phyloP scores from a whole-genome alignment of 2,113 vertebrate genomes.

The Urocolius indicus region DNA sequence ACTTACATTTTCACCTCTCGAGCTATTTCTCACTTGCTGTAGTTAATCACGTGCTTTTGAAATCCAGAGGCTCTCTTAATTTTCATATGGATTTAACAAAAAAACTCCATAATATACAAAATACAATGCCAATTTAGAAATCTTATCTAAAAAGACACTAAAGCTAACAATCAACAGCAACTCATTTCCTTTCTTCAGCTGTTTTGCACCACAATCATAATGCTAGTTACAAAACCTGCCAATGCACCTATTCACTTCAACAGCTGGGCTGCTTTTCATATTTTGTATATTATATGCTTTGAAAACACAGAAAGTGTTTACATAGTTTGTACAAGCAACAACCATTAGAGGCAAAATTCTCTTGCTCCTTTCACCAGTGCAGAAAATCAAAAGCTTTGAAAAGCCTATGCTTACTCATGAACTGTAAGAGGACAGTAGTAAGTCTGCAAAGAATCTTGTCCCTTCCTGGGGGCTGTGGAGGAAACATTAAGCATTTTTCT shows the following conservation, averaged over 20 bases:
- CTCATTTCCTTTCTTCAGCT: neutral
- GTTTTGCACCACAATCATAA: neutral
- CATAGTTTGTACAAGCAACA: neutral
- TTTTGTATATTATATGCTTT: neutral
- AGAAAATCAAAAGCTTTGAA: neutral
- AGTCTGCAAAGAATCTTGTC: neutral
- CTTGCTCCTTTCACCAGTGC: neutral
- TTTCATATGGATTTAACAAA: neutral
- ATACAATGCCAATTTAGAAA: neutral
- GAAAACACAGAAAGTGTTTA: neutral
- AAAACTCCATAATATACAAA: neutral
- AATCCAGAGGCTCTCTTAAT: neutral
- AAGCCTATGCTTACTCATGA: neutral
- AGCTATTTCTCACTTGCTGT: neutral
- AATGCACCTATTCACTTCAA: neutral
- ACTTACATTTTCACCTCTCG: neutral
- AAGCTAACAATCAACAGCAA: neutral
- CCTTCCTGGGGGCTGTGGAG: neutral
- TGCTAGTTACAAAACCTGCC: neutral
- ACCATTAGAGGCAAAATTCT: neutral
- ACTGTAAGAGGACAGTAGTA: neutral
- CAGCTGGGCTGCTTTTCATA: neutral
- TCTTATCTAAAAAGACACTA: neutral
- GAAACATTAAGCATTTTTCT: neutral
- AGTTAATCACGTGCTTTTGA: neutral